Evolutionary conservation across 2,888 invertebrate genomes (phyloP), one percentile per base, ranked within the genome.

Genomic region (Hermodice carunculata): DNA sequence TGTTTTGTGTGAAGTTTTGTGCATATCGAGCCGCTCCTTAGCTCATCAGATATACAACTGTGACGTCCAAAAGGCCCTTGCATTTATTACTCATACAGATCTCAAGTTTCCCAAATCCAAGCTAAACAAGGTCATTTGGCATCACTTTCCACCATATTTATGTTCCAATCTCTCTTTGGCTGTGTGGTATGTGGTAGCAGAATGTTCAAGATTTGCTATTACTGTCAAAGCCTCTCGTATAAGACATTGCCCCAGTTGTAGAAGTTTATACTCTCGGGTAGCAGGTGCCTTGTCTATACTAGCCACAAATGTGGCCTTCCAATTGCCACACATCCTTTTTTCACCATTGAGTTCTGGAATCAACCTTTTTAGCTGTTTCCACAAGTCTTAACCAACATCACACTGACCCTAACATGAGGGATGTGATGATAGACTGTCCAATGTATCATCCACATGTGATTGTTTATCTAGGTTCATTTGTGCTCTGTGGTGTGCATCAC

Each of bases 201-300:
- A 66, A 43, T 66, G 51, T 4, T 64, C 66, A 11, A 66, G 51
- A 19, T 32, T 48, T 22, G 66, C 49, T 14, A 66, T 40, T 5
- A 34, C n/a, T n/a, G 19, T 34, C 43, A 66, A 49, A 8, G 56
- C 62, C 17, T 58, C 61, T 22, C 67, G 61, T 14, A 34, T 14
- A 6, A 69, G 17, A 40, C 51, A 69, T 37, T 67, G 59, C 22
- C 67, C 6, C 14, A 67, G 29, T 24, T 68, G 67, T 14, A 67
- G 34, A 28, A 69, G 28, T 31, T 69, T 67, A 34, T 67, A n/a
- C n/a, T n/a, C n/a, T n/a, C n/a, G n/a, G n/a, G n/a, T n/a, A n/a
- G n/a, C n/a, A n/a, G n/a, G n/a, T n/a, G n/a, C n/a, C n/a, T n/a
- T n/a, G n/a, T n/a, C n/a, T n/a, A n/a, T n/a, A n/a, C n/a, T n/a